Base-by-base conservation (phyloP, 35 echinoderm and acorn worm genomes). In the Stichopus chloronotus region DNA sequence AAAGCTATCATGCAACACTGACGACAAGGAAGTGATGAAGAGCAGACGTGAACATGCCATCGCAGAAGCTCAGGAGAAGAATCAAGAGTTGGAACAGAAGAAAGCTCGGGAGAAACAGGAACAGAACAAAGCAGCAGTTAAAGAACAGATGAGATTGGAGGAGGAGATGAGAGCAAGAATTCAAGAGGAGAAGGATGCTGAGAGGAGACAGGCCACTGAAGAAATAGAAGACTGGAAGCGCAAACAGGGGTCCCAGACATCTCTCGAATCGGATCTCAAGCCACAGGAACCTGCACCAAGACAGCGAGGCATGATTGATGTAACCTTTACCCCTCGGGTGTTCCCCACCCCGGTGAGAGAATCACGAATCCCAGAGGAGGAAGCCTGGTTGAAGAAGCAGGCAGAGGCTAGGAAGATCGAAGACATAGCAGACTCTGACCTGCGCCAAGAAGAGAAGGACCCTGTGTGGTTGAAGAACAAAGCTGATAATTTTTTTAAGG, bases 301-400 rank as follows among this genome's bases (percentile, higher is more conserved):
- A 22, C 76, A 85, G 78, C 68, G 92, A 71, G 95, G 94, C 5
- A 90, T 78, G 57, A 96, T 99, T 57, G 58, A 93, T 57, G 95
- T 99, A 8, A 95, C 68, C 5, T 99, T 96, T 81, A 98, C 97
- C 17, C 95, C 93, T 58, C 57, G 95, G 12, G 95, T 99, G 5
- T 99, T 99, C 85, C 97, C 97, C 2, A 99, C 97, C 20, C 97
- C 97, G 22, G 56, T 96, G 54, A 95, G 97, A 87, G 97, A 99
- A 61, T 99, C 97, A 0, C 92, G 88, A 79, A 80, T 95, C 7
- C 68, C 92, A 52, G 95, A 96, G 54, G 97, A 99, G 85, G 97
- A 99, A 83, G 95, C 94, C 90, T 99, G 97, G 97, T 92, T 99
- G 12, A 95, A 77, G 86, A 99, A 99, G 93, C 97, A 99, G 84